Evolutionary conservation across 92 coral and sea anemone species (phyloP), one percentile per base, ranked within the genome.

Genomic region (Palythoa grandis): DNA sequence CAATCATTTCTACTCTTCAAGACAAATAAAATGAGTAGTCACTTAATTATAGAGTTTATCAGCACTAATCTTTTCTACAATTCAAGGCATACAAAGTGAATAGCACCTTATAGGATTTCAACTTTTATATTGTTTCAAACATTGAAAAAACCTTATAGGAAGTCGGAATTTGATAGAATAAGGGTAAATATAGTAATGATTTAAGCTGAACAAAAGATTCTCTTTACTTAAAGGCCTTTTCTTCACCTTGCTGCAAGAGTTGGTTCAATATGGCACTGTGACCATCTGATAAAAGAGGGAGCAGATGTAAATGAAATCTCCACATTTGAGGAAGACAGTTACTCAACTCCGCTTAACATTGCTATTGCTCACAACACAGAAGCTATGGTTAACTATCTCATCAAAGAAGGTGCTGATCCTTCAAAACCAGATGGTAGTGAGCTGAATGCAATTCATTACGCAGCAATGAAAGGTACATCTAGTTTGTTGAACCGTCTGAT

Each of bases 211-310:
- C n/a, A 63, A 39, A 25, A 14, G 13, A 11, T 67, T 67, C 23
- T 66, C 66, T 66, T 69, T 69, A 3, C 17, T 7, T 12, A 8
- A 16, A 78, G 85, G 73, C 85, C 74, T 5, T 52, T 80, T 48
- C 85, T 80, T 19, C 85, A 80, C 48, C 85, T 80, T 66, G 85
- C 85, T 23, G 85, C 85, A 11, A 65, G 85, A 52, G 74, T 73
- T 22, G 85, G 85, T 19, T 40, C 60, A 9, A 25, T 37, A 13
- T 80, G 85, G 85, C 85, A 80, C 15, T 63, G 70, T 17, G 58
- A 80, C 56, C 74, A 15, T 22, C 70, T 80, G 74, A 43, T 80
- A 25, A 80, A 66, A 12, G 73, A 80, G 72, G 74, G 85, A 23
- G 85, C 74, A 22, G 63, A 80, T 67, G 61, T 80, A 35, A 80